These are phyloP conservation scores for Reticulitermes speratus DNA, from an alignment of 1,140 invertebrate genomes.

Conservation along the genomic window DNA sequence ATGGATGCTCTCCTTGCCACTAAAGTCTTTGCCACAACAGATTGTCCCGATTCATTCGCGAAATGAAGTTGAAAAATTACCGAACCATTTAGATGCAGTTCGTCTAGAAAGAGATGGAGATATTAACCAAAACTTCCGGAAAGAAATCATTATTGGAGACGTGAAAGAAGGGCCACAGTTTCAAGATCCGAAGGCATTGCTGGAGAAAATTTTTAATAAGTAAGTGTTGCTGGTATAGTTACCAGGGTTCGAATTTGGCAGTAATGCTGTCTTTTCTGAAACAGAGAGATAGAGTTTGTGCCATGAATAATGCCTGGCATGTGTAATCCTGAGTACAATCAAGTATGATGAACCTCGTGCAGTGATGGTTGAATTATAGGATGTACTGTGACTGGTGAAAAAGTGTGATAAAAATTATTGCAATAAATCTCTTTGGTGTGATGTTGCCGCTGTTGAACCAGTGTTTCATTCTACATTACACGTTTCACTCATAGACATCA, in stretches of 20 bases:
- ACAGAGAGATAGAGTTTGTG: not conserved
- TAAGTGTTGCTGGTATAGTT: slow-evolving; percentile 38
- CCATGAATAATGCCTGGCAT: not conserved
- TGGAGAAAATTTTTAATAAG: slow-evolving; percentile 54
- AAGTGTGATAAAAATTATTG: too few relatives aligned
- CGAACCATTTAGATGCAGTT: slow-evolving; percentile 29
- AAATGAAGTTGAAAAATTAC: slow-evolving; percentile 11
- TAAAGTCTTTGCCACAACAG: slow-evolving; percentile 42
- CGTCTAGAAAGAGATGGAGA: slow-evolving; percentile 30
- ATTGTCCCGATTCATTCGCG: not conserved
- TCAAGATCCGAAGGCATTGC: slow-evolving; percentile 48
- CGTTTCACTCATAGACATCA: too few relatives aligned
- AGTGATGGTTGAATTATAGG: too few relatives aligned
- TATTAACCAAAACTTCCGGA: slow-evolving; percentile 26
- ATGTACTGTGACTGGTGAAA: too few relatives aligned
- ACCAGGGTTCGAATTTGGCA: not conserved
- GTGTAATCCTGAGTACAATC: not conserved
- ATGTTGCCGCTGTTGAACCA: too few relatives aligned
- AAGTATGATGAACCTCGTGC: too few relatives aligned
- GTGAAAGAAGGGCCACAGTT: slow-evolving; percentile 43
- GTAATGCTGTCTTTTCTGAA: not conserved
- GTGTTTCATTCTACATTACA: too few relatives aligned
- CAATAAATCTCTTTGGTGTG: too few relatives aligned
- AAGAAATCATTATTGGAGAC: slow-evolving; percentile 37
- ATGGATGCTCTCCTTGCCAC: slow-evolving; percentile 44